Percentiles rank a stretch among this genome's conserved stretches.
These are phyloP conservation scores for Nothobranchius furzeri DNA, from an alignment of 2,113 vertebrate genomes.

Conservation along the genomic window DNA sequence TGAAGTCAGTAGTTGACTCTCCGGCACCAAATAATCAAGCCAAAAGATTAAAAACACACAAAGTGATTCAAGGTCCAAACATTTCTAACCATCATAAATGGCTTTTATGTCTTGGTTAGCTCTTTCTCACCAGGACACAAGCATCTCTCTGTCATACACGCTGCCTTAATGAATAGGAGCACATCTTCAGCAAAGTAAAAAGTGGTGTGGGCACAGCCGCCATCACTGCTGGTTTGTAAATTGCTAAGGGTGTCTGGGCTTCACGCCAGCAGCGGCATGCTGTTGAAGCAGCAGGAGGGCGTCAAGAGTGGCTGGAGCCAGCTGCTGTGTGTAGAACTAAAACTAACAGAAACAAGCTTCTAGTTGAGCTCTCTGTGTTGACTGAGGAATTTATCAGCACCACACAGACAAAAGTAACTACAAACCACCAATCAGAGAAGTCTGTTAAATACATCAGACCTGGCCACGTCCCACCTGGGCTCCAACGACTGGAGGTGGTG, in stretches of 20 bases:
- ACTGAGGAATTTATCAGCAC: background rate
- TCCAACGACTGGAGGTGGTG: too few species aligned
- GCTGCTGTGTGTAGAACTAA: conserved; percentile 2
- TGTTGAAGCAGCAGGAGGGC: conserved; percentile 55
- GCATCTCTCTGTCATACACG: conserved; percentile 53
- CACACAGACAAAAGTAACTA: background rate
- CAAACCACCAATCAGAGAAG: background rate
- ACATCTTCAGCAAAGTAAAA: conserved; percentile 66
- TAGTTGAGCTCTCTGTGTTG: background rate
- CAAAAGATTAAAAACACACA: background rate
- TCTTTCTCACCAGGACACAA: conserved; percentile 38
- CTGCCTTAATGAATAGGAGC: conserved; percentile 63
- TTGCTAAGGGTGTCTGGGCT: conserved; percentile 56
- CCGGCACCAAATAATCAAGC: too few species aligned
- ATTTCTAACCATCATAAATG: conserved; percentile 49
- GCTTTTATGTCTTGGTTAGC: conserved; percentile 66
- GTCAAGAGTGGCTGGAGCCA: conserved; percentile 15
- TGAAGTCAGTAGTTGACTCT: too few species aligned
- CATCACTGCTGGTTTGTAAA: conserved; percentile 55
- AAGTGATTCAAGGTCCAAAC: background rate
- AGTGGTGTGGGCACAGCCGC: conserved; percentile 41
- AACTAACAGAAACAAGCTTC: background rate
- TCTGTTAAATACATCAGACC: background rate
- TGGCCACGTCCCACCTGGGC: background rate
- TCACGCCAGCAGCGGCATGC: conserved; percentile 50